Percentiles rank a stretch among this genome's conserved stretches.
Conservation (phyloP, 2,113 vertebrate genomes). For the Paramormyrops kingsleyae region DNA sequence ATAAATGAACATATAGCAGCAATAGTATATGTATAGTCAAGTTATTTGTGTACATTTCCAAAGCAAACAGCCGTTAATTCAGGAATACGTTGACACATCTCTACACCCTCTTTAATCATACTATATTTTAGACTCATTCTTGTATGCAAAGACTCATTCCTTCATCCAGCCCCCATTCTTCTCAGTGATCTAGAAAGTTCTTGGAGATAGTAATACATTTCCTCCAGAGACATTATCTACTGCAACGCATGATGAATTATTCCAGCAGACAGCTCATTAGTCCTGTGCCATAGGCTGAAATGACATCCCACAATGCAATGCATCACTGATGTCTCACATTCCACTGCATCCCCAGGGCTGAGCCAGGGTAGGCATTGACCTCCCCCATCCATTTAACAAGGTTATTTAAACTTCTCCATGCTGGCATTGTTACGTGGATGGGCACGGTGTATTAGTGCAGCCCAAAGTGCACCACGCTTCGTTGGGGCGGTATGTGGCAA, state of each 20-base stretch:
- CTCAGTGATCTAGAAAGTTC: constrained; percentile 2
- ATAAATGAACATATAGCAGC: background rate
- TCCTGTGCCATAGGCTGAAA: constrained; percentile 6
- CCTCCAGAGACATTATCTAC: background rate
- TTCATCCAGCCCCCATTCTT: background rate
- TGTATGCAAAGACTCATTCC: background rate
- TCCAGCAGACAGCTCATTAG: background rate
- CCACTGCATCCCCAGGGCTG: constrained; percentile 7
- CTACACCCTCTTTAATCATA: background rate
- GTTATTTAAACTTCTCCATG: background rate
- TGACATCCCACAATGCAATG: constrained; percentile 9
- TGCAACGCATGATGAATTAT: constrained; percentile 3
- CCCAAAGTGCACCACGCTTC: background rate
- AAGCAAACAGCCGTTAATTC: background rate
- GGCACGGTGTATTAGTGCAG: background rate
- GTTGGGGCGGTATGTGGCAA: background rate
- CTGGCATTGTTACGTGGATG: background rate
- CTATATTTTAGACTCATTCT: background rate
- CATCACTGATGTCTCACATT: background rate
- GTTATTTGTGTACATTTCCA: background rate
- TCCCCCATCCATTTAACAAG: constrained; percentile 1
- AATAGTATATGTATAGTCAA: background rate
- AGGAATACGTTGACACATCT: background rate
- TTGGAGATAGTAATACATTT: background rate
- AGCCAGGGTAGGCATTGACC: background rate